phyloP scores from a whole-genome alignment of 1,140 invertebrate species.

The Drosophila leontia region DNA sequence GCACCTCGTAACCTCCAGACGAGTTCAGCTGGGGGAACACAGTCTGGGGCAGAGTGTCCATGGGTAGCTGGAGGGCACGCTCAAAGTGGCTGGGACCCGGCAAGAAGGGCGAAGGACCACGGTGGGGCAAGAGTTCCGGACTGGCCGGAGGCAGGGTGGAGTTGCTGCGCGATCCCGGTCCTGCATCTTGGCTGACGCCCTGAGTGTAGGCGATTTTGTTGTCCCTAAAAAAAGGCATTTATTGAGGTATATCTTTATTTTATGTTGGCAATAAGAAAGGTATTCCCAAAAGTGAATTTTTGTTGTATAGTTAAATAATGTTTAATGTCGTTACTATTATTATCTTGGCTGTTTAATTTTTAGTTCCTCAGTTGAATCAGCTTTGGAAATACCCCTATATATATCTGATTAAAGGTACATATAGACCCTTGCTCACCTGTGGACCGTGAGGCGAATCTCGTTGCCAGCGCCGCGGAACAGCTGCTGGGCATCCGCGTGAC shows the following conservation, averaged over 20 bases:
- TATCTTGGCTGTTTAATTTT: not conserved
- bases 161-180: constrained; percentile 48
- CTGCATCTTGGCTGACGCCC: constrained; percentile 66
- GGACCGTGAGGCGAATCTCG: constrained; percentile 88
- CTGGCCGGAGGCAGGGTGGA: constrained; percentile 70
- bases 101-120: constrained; percentile 81
- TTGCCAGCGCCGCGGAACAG: constrained; percentile 93
- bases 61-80: constrained; percentile 74
- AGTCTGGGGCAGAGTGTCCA: constrained; percentile 84
- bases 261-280: too few species aligned
- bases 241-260: not conserved
- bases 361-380: not conserved
- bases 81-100: constrained; percentile 82
- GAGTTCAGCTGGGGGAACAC: constrained; percentile 84
- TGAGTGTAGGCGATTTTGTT: constrained; percentile 84
- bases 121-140: constrained; percentile 65
- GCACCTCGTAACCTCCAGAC: constrained; percentile 76
- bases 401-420: not conserved
- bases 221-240: constrained; percentile 52
- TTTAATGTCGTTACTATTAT: not conserved
- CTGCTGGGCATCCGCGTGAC: constrained; percentile 95
- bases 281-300: not conserved
- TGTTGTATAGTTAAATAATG: not conserved
- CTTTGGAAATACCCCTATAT: not conserved
- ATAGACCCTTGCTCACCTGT: constrained; percentile 86